Percentiles rank a stretch among this genome's conserved stretches.
phyloP scores from a whole-genome alignment of 2,113 vertebrate species.

The Edolisoma coerulescens region DNA sequence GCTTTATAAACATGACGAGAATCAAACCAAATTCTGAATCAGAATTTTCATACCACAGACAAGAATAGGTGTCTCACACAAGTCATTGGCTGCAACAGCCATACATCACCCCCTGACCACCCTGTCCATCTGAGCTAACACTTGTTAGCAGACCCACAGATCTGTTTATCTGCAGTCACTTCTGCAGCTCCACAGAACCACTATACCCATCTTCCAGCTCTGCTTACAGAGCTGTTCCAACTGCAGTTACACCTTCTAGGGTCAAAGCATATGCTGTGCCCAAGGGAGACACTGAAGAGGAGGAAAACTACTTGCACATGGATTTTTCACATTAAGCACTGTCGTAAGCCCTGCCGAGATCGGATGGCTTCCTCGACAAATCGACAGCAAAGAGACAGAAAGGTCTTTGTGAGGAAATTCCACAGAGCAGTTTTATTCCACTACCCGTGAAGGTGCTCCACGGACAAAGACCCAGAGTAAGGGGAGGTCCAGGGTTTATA shows the following conservation, averaged over 20 bases:
- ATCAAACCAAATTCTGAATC: not conserved
- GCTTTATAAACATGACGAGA: not conserved
- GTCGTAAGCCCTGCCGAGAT: no score
- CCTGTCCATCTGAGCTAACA: not conserved
- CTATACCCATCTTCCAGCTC: not conserved
- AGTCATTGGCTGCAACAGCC: not conserved
- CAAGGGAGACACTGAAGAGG: not conserved
- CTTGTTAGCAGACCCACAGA: not conserved
- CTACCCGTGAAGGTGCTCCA: no score
- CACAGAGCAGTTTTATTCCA: no score
- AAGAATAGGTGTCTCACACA: not conserved
- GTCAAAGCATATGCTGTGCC: not conserved
- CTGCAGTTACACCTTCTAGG: not conserved
- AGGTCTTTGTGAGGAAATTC: no score
- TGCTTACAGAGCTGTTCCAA: not conserved
- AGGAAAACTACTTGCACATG: not conserved
- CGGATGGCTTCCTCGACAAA: no score
- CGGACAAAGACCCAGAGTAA: no score
- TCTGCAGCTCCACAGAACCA: not conserved
- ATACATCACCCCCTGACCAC: not conserved
- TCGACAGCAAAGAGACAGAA: no score
- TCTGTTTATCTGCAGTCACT: not conserved
- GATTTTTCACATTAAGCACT: not conserved
- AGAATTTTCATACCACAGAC: not conserved
- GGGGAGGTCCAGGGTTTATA: no score